These are phyloP conservation scores for Dipodomys stephensi DNA, from an alignment of 2,113 vertebrate species.

Conservation along the genomic window DNA sequence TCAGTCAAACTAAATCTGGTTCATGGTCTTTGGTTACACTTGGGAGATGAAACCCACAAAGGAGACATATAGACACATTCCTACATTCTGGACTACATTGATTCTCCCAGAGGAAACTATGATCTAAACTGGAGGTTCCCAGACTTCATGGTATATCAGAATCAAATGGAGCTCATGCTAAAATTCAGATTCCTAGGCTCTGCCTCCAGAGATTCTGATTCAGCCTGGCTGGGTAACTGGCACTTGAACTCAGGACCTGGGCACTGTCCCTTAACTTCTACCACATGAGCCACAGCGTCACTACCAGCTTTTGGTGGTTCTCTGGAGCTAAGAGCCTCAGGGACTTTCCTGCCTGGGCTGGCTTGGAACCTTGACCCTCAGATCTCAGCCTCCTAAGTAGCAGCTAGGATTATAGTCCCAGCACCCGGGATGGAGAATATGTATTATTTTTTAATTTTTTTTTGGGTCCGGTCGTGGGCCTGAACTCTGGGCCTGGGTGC, in stretches of 20 bases:
- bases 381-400: too few relatives aligned
- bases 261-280: too few relatives aligned
- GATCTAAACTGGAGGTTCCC: not conserved
- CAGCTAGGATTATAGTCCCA: too few relatives aligned
- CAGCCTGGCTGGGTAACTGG: not conserved
- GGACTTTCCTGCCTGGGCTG: too few relatives aligned
- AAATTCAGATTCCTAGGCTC: not conserved
- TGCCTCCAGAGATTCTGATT: not conserved
- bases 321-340: too few relatives aligned
- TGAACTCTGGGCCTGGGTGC: too few relatives aligned
- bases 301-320: too few relatives aligned
- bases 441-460: too few relatives aligned
- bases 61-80: not conserved
- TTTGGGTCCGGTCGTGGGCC: too few relatives aligned
- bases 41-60: conserved; percentile 32
- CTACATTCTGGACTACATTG: not conserved
- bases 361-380: too few relatives aligned
- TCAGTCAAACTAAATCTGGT: conserved; percentile 37
- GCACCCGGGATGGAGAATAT: not conserved
- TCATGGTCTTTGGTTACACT: not conserved
- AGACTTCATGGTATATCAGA: not conserved
- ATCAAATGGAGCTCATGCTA: not conserved
- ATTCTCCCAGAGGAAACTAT: not conserved
- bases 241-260: too few relatives aligned
- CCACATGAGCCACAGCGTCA: too few relatives aligned